Base-by-base conservation (phyloP, 1,140 invertebrate species). In the Nixonia krombeini region DNA sequence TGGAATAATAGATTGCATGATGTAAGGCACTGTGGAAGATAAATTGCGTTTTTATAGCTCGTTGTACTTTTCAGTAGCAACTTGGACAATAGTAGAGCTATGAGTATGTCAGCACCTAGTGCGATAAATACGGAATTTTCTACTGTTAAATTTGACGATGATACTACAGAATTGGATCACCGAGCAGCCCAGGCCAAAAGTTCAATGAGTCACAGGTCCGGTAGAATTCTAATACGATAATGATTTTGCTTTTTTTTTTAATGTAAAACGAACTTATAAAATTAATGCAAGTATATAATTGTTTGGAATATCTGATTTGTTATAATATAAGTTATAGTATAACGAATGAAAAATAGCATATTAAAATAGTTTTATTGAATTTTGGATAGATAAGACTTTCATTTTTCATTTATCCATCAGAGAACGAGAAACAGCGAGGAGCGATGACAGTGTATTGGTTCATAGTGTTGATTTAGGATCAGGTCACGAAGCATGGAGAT, bases 71-170 rank as follows among this genome's bases (percentile, higher is more conserved):
- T 26, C 74, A 86, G 84, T 57, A 80, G 75, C 15, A 88, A 88
- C 69, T 86, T 94, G 73, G 89, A 91, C 67, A 87, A 90, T 1
- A 91, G 90, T 1, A 89, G 90, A 76, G 87, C 89, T 0, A 86
- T 95, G 66, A 94, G 93, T 66, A 90, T 91, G 82, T 95, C 93
- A 0, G 94, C 94, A 0, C 93, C 94, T 0, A 92, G 92, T 55
- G 92, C 92, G 16, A 94, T 95, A 62, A 94, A 95, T 77, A 85
- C 92, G n/a, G 93, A 94, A 37, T 88, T 89, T 70, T 85, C 87
- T 0, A 89, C 89, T 1, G 90, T 93, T 0, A 93, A 91, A 74
- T 92, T 90, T 38, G 87, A 88, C 13, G 82, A 84, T 3, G 86
- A 87, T 26, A 73, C 74, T 0, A 80, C 76, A 0, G 78, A 84